Evolutionary conservation across 2,888 invertebrate genomes (phyloP), one percentile per base, ranked within the genome.

Genomic region (Asteroscopus sphinx): DNA sequence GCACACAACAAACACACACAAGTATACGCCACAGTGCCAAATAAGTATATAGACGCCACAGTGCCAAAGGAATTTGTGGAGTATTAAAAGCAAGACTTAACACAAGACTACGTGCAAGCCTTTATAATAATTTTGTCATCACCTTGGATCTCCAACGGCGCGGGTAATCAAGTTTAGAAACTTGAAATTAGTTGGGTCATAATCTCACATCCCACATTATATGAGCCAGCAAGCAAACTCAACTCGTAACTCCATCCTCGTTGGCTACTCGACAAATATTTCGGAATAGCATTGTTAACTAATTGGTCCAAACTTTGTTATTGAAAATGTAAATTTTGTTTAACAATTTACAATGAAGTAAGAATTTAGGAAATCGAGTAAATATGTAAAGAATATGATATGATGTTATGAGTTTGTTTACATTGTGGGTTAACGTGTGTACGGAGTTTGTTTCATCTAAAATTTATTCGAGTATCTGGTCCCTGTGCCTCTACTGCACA

Each of bases 131-230:
- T 87, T 86, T 87, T 86, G 87, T 86, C 84, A 83, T 86, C 86
- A 82, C 86, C 85, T 87, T 85, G 83, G 82, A 87, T 88, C 86
- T 88, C 83, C 89, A 88, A 84, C 88, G 84, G 86, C 59, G 90
- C 89, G 90, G 77, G 82, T 90, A 90, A 91, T 89, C 86, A 90
- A 91, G 90, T 91, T 91, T 83, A 80, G 84, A 86, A 91, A 91
- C 91, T 91, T 91, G 87, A 81, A 89, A 91, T 91, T 91, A 90
- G 89, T 87, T 87, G 79, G 85, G 85, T 86, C 83, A 88, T 86
- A 88, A 88, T 88, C 86, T 85, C 83, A 83, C 79, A 82, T 82
- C 81, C 77, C 83, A 80, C 80, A 82, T 82, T 81, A 82, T 76
- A 78, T 81, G 79, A 79, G 79, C 73, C 64, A 76, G 69, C 69